Evolutionary conservation across 2,797 vertebrate species (phyloP), one percentile per base, ranked within the genome.

Genomic region (Chiroxiphia lanceolata): DNA sequence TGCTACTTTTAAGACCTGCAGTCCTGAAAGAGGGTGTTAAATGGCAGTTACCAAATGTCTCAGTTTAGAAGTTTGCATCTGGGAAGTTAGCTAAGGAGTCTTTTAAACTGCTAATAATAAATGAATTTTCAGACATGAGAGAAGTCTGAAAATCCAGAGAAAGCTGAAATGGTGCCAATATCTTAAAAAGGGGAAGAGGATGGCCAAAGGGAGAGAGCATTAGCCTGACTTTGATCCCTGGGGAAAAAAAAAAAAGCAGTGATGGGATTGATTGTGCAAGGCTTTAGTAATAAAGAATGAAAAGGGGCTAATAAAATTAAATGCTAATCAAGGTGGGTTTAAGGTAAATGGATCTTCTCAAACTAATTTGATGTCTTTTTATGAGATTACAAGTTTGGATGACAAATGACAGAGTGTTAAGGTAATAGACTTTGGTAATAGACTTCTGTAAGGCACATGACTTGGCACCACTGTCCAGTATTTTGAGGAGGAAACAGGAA

Each of bases 271-370:
- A 93, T 85, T 83, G 76, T 74, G 36, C 33, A 71, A 85, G 47
- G 16, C 27, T 85, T 71, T 45, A 92, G 89, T 72, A 86, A 95
- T 93, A 94, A 94, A 94, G 94, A 95, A 95, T 94, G 64, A 78
- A 68, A 96, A 86, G 72, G n/a, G 78, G 61, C 57, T 94, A 91
- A 95, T 94, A 95, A 94, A 95, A 96, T 96, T 88, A 96, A 96
- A 94, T 88, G 85, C 57, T 91, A 94, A 95, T 95, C 72, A 94
- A 87, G 60, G 85, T 90, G 57, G 17, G 50, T 91, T 95, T 96
- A 94, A 94, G 79, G 93, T 91, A 91, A 91, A 91, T 90, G 85
- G 69, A 50, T 85, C 85, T 80, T 85, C 72, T 93, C 61, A 68
- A 81, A 86, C 65, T 93, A 88, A 95, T 90, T 93, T 91, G 65